Conservation (phyloP, 2,888 invertebrate species). For the Eulithis prunata region DNA sequence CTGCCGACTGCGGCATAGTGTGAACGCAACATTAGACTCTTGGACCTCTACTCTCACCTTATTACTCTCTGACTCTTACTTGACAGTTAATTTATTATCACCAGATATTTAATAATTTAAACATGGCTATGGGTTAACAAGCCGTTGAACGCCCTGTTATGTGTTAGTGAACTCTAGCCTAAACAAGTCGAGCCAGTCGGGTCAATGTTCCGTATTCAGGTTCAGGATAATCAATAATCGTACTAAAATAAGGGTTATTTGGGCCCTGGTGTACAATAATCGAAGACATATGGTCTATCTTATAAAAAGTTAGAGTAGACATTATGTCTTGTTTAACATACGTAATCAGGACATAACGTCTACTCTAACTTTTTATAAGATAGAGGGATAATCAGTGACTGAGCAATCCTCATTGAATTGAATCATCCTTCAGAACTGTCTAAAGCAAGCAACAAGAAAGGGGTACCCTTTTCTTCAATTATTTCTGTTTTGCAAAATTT, state of each 20-base stretch:
- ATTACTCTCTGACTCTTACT: no score
- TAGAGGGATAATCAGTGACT: not conserved
- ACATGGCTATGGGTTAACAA: not conserved
- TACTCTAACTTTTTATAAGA: no score
- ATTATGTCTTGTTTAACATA: no score
- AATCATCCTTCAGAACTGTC: not conserved
- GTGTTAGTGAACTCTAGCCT: slow-evolving; percentile 14
- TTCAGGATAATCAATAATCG: not conserved
- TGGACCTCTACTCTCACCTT: no score
- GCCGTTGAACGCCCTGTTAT: slow-evolving; percentile 1
- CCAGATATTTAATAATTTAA: no score
- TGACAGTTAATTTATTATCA: no score
- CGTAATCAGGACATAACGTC: no score
- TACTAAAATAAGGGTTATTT: not conserved
- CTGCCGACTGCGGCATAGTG: no score
- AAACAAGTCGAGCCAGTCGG: slow-evolving; percentile 21
- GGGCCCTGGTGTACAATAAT: not conserved
- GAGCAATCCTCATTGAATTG: not conserved
- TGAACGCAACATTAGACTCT: no score
- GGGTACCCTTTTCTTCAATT: not conserved
- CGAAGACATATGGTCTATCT: no score
- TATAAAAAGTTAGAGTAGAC: no score
- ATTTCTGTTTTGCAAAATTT: no score
- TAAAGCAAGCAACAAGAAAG: slow-evolving; percentile 4
- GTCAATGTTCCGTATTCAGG: slow-evolving; percentile 9